Evolutionary conservation across 2,888 invertebrate genomes (phyloP).

Genomic region (Sericinus montela): DNA sequence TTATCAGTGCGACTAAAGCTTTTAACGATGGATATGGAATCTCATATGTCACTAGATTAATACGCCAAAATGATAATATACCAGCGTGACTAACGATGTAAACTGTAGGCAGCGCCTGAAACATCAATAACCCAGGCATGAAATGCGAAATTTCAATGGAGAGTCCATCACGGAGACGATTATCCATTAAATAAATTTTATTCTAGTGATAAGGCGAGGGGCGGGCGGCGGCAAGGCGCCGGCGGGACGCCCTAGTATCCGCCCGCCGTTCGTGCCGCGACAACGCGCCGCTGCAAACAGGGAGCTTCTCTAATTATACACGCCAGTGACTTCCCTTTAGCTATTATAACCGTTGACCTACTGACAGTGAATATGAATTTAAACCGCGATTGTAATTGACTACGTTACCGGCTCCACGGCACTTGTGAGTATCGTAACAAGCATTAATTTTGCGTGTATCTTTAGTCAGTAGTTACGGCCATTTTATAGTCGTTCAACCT

Average conservation of each 20-base stretch:
- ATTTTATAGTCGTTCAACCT: constrained; percentile 69
- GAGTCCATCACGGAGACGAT: constrained; percentile 58
- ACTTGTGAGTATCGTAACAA: constrained; percentile 43
- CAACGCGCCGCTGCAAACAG: constrained; percentile 45
- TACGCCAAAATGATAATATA: no score
- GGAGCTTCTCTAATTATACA: constrained; percentile 59
- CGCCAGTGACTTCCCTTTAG: constrained; percentile 52
- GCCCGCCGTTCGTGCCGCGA: constrained; percentile 50
- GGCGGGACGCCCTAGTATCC: constrained; percentile 66
- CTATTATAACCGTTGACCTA: constrained; percentile 47
- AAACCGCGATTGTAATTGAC: constrained; percentile 41
- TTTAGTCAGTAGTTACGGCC: constrained; percentile 67
- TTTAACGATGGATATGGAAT: neutral
- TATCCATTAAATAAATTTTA: constrained; percentile 76
- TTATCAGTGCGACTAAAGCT: neutral
- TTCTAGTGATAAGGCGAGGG: constrained; percentile 71
- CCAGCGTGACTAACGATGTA: neutral
- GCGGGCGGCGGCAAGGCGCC: constrained; percentile 66
- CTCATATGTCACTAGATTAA: neutral
- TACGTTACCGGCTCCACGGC: constrained; percentile 21
- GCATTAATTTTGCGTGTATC: constrained; percentile 41
- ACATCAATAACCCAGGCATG: constrained; percentile 34
- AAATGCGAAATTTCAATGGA: constrained; percentile 63
- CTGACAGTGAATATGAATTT: constrained; percentile 64
- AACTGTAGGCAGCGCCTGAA: constrained; percentile 4